A percentile compares a stretch with the other conserved stretches of the same genome.
phyloP scores from a whole-genome alignment of 2,113 vertebrate genomes.

The Cranoglanis bouderius region DNA sequence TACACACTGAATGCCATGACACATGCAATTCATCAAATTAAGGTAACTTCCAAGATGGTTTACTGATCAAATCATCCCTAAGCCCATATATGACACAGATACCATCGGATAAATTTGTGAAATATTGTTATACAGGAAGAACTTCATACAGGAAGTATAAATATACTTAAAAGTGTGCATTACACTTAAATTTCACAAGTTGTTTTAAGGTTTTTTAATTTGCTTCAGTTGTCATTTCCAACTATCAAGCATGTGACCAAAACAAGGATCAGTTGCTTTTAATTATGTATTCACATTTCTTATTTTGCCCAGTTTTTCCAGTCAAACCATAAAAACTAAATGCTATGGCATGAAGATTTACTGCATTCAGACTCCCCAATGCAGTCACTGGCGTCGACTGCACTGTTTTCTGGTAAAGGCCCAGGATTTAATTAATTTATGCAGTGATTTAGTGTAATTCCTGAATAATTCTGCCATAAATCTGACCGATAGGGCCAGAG shows the following conservation, averaged over 20 bases:
- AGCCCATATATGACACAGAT: too few species aligned
- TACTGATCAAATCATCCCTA: background rate
- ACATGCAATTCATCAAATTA: background rate
- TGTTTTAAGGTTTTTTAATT: background rate
- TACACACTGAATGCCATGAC: background rate
- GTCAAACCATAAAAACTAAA: background rate
- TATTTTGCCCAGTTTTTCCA: background rate
- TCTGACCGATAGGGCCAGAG: background rate
- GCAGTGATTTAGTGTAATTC: conserved; percentile 3
- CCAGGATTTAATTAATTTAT: background rate
- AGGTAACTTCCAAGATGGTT: background rate
- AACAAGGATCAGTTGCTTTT: background rate
- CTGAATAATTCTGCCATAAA: conserved; percentile 25
- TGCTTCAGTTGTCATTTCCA: background rate
- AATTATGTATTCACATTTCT: background rate
- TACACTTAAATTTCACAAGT: background rate
- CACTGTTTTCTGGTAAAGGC: conserved; percentile 7
- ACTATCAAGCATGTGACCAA: background rate
- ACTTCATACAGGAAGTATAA: too few species aligned
- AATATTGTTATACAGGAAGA: background rate
- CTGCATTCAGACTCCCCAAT: background rate
- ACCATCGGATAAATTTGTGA: too few species aligned
- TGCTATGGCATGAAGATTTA: background rate
- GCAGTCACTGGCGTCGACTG: background rate
- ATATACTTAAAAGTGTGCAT: background rate